Evolutionary conservation across 2,888 invertebrate genomes (phyloP).

Genomic region (Hesperia comma): DNA sequence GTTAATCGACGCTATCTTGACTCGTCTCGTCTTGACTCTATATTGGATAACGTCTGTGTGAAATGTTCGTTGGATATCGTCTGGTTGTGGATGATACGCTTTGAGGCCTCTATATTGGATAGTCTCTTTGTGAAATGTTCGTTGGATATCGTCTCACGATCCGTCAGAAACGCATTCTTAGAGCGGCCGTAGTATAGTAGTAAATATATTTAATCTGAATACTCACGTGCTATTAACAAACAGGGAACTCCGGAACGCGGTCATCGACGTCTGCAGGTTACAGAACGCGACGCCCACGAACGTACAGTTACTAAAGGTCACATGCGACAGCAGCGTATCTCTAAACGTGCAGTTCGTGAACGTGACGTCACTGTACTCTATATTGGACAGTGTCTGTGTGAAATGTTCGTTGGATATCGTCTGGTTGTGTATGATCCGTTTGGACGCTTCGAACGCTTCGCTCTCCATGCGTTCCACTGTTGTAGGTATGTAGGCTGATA

Average conservation of each 20-base stretch:
- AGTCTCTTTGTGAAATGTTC: constrained; percentile 83
- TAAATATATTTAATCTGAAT: too few relatives aligned
- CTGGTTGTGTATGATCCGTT: constrained; percentile 57
- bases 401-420: constrained; percentile 74
- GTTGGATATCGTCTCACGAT: constrained; percentile 62
- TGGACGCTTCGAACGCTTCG: constrained; percentile 58
- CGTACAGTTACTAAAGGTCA: constrained; percentile 87
- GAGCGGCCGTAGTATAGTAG: too few relatives aligned
- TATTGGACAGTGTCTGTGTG: constrained; percentile 85
- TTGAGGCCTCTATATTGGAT: constrained; percentile 81
- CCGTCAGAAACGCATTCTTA: too few relatives aligned
- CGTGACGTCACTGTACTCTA: constrained; percentile 83
- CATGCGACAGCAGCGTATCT: constrained; percentile 88
- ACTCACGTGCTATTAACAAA: constrained; percentile 86
- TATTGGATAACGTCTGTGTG: constrained; percentile 85
- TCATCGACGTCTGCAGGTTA: constrained; percentile 88
- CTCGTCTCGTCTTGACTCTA: too few relatives aligned
- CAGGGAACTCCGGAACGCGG: constrained; percentile 85
- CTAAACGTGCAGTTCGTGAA: constrained; percentile 87
- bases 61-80: constrained; percentile 74
- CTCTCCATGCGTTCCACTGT: constrained; percentile 74
- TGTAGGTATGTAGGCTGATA: constrained; percentile 81
- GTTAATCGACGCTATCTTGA: too few relatives aligned
- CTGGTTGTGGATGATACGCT: constrained; percentile 57
- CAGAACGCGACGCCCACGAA: constrained; percentile 88